A percentile compares a stretch with the other conserved stretches of the same genome.
Evolutionary conservation across 1,140 invertebrate genomes (phyloP).

Genomic region (Aphelenchoides besseyi): DNA sequence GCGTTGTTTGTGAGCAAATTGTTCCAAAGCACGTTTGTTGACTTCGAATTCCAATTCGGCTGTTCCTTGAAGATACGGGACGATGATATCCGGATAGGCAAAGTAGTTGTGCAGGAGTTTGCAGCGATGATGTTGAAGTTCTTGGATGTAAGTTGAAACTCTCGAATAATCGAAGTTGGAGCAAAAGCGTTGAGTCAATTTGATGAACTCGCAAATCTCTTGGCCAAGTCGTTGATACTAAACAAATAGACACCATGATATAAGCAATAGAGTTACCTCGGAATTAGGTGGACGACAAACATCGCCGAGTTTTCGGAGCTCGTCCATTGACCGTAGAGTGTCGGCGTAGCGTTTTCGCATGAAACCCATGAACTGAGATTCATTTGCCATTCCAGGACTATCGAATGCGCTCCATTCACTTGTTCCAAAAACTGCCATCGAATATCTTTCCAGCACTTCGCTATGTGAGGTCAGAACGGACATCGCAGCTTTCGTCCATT

Average conservation of each 20-base stretch:
- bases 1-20: neutral
- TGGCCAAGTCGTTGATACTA: conserved; percentile 10
- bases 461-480: neutral
- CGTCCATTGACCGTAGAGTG: neutral
- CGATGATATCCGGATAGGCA: conserved; percentile 26
- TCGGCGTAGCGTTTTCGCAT: neutral
- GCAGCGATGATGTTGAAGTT: neutral
- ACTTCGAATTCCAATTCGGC: neutral
- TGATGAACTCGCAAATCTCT: neutral
- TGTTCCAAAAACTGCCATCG: neutral
- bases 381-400: neutral
- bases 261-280: neutral
- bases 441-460: neutral
- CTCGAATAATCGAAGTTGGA: neutral
- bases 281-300: neutral
- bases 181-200: neutral
- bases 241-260: neutral
- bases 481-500: conserved; percentile 8
- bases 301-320: neutral
- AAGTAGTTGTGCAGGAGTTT: conserved; percentile 20
- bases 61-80: conserved; percentile 7
- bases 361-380: neutral
- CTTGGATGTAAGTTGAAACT: neutral
- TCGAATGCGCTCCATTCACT: neutral
- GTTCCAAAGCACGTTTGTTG: neutral